These are phyloP conservation scores for Hanleya hanleyi DNA, from an alignment of 2,888 invertebrate genomes.

Conservation along the genomic window DNA sequence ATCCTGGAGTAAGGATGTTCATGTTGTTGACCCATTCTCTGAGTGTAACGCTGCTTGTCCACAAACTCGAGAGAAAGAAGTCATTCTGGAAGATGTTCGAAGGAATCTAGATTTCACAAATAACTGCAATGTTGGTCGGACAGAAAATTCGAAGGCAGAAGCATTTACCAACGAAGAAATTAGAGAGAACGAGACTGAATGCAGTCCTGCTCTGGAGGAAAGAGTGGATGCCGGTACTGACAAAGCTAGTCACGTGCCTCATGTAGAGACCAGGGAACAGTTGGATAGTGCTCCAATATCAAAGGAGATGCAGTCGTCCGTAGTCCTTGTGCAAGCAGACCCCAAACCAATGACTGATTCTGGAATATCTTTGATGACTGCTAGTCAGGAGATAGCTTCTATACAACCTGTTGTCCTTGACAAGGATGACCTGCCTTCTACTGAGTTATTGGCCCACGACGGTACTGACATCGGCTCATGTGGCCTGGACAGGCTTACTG, in stretches of 20 bases:
- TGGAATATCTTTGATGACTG: constrained; percentile 38
- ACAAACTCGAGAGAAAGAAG: background rate
- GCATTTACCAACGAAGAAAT: constrained; percentile 13
- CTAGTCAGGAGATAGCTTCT: background rate
- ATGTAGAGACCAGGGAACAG: background rate
- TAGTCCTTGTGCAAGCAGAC: background rate
- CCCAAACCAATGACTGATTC: constrained; percentile 54
- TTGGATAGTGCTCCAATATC: background rate
- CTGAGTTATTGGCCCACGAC: background rate
- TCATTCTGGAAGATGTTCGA: background rate
- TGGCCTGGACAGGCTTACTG: background rate
- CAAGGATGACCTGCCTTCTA: background rate
- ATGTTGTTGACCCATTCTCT: background rate
- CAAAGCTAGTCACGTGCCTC: background rate
- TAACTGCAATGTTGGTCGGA: too few relatives aligned
- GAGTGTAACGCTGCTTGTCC: background rate
- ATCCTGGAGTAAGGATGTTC: background rate
- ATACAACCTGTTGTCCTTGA: background rate
- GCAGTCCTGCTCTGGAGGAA: constrained; percentile 11
- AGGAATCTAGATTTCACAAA: background rate
- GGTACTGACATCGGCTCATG: background rate
- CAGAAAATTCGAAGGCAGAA: too few relatives aligned
- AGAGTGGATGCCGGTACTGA: background rate
- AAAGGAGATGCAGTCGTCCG: background rate
- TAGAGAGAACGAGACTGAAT: constrained; percentile 13